Evolutionary conservation across 2,888 invertebrate species (phyloP), one percentile per base, ranked within the genome.

Genomic region (Apodemia hepburni): DNA sequence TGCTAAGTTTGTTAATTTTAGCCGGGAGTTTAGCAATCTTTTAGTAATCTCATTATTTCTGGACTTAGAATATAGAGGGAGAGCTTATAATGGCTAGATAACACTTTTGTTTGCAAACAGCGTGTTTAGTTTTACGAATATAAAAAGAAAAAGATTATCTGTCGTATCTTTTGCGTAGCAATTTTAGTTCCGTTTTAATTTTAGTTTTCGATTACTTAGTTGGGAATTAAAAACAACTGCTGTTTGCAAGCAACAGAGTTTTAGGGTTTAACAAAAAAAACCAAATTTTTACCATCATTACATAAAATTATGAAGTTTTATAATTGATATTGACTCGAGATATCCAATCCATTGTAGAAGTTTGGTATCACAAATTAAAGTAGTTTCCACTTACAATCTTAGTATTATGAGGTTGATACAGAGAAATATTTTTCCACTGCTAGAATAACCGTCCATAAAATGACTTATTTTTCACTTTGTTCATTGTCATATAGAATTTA

Each of bases 1-100:
- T 63, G 58, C 58, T 60, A 63, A 61, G 61, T 59, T 57, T 61
- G 65, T 60, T 42, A 51, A 65, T 58, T 61, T 35, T 82, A 82
- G 85, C 84, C 85, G 87, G 87, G 86, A 78, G 65, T 70, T 80
- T 80, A 81, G 87, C 83, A 84, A 82, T 83, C 75, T 75, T 70
- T 67, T 75, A 78, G 87, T 79, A 87, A 88, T 88, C 87, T 87
- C 87, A 87, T 80, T 77, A 79, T 69, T 73, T 75, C 70, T 77
- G 68, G 68, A 73, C 66, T 70, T 82, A 81, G 83, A 81, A 83
- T 85, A 81, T 83, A 79, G 82, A 69, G 71, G 78, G 76, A 67
- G 82, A 80, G 82, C 79, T 81, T 81, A 76, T 78, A 71, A 75
- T 60, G 65, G 65, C 64, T 60, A 64, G 61, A 61, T 29, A 54